Base-by-base conservation (phyloP, 2,888 invertebrate species). In the Polydrusus cervinus region DNA sequence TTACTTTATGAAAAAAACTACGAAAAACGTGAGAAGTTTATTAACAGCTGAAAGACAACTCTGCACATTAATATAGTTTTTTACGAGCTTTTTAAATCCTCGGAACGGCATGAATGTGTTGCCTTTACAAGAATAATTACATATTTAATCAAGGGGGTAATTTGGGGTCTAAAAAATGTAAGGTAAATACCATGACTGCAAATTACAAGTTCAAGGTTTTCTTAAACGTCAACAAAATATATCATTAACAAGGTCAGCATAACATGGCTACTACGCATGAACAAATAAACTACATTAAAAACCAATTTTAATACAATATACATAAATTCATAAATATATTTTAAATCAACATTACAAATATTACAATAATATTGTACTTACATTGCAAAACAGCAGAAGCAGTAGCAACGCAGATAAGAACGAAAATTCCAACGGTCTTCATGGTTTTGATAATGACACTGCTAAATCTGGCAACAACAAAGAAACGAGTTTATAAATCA, bases 361-460 rank as follows among this genome's bases (percentile, higher is more conserved):
- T 18, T 2, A 18, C 20, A 13, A 0, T 34, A n/a, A n/a, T n/a
- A n/a, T n/a, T 6, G 25, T 85, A 93, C 93, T 93, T 86, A 94
- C 94, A 94, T 89, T 91, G 90, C 79, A 92, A 88, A 66, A 89
- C 90, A 76, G 89, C 89, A 62, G 89, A 88, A 73, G 89, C 88
- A 67, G 88, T 87, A 82, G 88, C 81, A 74, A 91, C 81, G 86
- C 77, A 79, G 62, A 77, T 77, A 30, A 78, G 65, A 43, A 78
- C 71, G 62, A 81, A 64, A 60, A 76, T 76, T 25, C 72, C 75
- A 16, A 80, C 47, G 57, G 71, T 60, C 71, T 68, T 78, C 78
- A 78, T 78, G 25, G 45, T 77, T 71, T 16, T n/a, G 40, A 3
- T 43, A n/a, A 40, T 55, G 38, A 60, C 18, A 49, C 34, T 40